These are phyloP conservation scores for Linurgus olivaceus DNA, from an alignment of 2,797 vertebrate species.

Conservation along the genomic window DNA sequence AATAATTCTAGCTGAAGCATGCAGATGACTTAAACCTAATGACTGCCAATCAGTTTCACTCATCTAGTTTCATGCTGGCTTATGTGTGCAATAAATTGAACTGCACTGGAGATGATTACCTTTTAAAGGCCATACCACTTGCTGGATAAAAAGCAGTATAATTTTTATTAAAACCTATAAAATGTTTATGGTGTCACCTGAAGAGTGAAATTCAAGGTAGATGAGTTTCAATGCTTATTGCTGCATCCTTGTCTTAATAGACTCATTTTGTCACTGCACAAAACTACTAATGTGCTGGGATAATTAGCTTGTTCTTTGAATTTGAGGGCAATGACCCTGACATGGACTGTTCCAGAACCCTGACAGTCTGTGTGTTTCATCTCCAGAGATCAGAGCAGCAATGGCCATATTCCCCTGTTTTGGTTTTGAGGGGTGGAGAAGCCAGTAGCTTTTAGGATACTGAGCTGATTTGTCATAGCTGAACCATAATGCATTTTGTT, in stretches of 20 bases:
- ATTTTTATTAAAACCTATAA: slow-evolving; percentile 6
- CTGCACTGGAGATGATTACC: not conserved
- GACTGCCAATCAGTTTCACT: not conserved
- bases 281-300: not conserved
- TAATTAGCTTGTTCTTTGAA: not conserved
- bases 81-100: not conserved
- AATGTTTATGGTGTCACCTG: not conserved
- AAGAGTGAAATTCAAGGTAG: not conserved
- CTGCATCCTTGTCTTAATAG: not conserved
- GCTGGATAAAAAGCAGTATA: not conserved
- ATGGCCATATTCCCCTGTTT: not conserved
- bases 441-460: not conserved
- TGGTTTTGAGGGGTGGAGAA: not conserved
- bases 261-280: not conserved
- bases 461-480: not conserved
- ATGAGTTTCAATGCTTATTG: not conserved
- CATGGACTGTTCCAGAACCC: not conserved
- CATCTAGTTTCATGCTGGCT: not conserved
- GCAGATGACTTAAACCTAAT: not conserved
- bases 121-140: not conserved
- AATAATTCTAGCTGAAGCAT: fast-evolving
- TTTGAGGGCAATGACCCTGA: not conserved
- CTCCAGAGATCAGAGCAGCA: not conserved
- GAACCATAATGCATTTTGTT: not conserved
- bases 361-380: not conserved